phyloP scores from a whole-genome alignment of 2,888 invertebrate genomes.

The Chymomyza caudatula region DNA sequence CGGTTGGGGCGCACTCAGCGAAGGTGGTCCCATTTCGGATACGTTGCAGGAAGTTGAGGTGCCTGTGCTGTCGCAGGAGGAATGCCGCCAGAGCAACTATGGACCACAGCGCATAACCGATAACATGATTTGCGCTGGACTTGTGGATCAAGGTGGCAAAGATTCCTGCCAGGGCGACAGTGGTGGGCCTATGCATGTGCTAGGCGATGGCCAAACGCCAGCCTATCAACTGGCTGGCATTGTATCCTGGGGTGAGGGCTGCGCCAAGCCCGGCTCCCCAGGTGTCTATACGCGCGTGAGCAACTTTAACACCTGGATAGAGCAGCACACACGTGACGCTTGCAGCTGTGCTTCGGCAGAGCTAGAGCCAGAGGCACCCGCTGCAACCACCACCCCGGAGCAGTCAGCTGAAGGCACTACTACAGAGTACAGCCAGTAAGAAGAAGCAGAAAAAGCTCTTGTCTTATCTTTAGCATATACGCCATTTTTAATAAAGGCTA shows the following conservation, averaged over 20 bases:
- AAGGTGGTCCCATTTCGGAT: conserved; percentile 84
- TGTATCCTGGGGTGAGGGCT: conserved; percentile 81
- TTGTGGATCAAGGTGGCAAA: conserved; percentile 70
- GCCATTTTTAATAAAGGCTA: neutral
- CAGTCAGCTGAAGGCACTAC: neutral
- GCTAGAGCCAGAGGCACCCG: conserved; percentile 13
- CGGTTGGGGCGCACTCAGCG: conserved; percentile 88
- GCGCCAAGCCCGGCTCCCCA: conserved; percentile 82
- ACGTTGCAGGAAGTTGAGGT: conserved; percentile 85
- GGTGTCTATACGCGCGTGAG: conserved; percentile 91
- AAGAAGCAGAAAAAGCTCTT: too few species aligned
- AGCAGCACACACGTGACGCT: conserved; percentile 82
- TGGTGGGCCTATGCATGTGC: conserved; percentile 75
- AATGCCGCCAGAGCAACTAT: conserved; percentile 71
- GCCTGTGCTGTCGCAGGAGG: conserved; percentile 83
- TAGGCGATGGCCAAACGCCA: conserved; percentile 32
- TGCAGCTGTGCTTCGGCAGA: conserved; percentile 80
- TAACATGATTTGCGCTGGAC: conserved; percentile 77
- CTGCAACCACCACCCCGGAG: neutral
- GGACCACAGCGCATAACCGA: conserved; percentile 71
- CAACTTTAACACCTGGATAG: conserved; percentile 84
- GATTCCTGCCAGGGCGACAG: conserved; percentile 78
- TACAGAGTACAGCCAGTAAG: neutral
- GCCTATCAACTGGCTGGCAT: conserved; percentile 80
- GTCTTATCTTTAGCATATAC: neutral